Conservation (phyloP, 2,113 vertebrate genomes). For the Otus sunia region DNA sequence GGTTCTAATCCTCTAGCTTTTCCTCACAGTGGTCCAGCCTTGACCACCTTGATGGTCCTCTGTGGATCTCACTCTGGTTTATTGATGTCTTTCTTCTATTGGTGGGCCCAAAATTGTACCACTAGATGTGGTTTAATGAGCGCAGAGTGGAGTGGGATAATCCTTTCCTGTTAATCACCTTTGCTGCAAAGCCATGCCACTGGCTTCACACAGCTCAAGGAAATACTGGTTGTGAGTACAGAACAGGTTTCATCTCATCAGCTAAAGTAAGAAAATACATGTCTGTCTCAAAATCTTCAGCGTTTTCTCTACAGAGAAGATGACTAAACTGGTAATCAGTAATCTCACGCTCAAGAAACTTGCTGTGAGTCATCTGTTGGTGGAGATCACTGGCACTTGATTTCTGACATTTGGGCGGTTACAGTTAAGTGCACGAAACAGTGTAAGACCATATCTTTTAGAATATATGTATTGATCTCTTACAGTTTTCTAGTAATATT, state of each 20-base stretch:
- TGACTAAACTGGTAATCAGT: background rate
- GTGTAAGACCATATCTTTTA: background rate
- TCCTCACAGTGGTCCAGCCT: background rate
- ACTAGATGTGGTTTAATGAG: background rate
- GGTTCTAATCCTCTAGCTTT: background rate
- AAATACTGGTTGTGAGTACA: background rate
- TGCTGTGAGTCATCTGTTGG: background rate
- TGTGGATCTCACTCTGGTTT: background rate
- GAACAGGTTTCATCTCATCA: background rate
- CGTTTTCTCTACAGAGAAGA: background rate
- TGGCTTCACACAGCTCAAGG: background rate
- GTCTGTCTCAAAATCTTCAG: background rate
- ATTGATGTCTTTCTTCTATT: background rate
- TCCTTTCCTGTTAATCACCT: background rate
- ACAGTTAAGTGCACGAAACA: background rate
- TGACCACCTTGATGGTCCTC: fast-evolving
- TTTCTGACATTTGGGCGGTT: background rate
- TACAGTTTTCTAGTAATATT: background rate
- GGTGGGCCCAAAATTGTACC: background rate
- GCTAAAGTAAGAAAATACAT: background rate
- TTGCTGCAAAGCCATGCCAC: fast-evolving
- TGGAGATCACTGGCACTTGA: background rate
- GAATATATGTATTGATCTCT: background rate
- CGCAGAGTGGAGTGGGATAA: background rate
- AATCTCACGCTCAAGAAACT: background rate